phyloP scores from a whole-genome alignment of 2,113 vertebrate genomes.

The Pangasianodon gigas region DNA sequence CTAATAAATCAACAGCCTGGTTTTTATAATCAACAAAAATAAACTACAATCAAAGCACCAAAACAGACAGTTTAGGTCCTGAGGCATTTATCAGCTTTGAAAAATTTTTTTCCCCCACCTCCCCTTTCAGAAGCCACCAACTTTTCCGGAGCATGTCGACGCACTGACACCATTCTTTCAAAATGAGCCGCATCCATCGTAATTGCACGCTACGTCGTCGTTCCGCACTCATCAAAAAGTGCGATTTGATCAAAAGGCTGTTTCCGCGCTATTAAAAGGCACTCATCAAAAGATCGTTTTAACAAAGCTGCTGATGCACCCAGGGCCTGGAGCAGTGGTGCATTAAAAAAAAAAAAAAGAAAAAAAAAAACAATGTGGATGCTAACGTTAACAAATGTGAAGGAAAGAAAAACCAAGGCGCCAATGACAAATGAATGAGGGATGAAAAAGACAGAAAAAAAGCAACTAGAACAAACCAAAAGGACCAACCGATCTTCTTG shows the following conservation, averaged over 20 bases:
- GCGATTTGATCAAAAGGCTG: conserved; percentile 76
- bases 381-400: conserved; percentile 32
- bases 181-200: conserved; percentile 73
- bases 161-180: conserved; percentile 79
- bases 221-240: conserved; percentile 70
- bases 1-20: conserved; percentile 74
- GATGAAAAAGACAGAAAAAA: neutral
- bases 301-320: conserved; percentile 59
- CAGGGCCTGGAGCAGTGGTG: conserved; percentile 1
- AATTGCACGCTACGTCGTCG: conserved; percentile 68
- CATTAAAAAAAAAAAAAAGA: conserved; percentile 29
- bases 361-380: conserved; percentile 26
- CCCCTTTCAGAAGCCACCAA: conserved; percentile 72
- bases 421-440: neutral
- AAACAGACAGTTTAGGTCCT: conserved; percentile 77
- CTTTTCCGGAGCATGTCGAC: conserved; percentile 74
- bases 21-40: conserved; percentile 76
- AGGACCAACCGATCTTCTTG: conserved; percentile 67
- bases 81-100: conserved; percentile 76
- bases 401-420: conserved; percentile 42
- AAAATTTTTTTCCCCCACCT: conserved; percentile 53
- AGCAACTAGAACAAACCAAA: conserved; percentile 37
- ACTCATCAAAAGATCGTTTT: conserved; percentile 67
- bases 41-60: conserved; percentile 76
- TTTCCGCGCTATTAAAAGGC: conserved; percentile 72